Base-by-base conservation (phyloP, 2,113 vertebrate genomes). In the Etheostoma cragini region DNA sequence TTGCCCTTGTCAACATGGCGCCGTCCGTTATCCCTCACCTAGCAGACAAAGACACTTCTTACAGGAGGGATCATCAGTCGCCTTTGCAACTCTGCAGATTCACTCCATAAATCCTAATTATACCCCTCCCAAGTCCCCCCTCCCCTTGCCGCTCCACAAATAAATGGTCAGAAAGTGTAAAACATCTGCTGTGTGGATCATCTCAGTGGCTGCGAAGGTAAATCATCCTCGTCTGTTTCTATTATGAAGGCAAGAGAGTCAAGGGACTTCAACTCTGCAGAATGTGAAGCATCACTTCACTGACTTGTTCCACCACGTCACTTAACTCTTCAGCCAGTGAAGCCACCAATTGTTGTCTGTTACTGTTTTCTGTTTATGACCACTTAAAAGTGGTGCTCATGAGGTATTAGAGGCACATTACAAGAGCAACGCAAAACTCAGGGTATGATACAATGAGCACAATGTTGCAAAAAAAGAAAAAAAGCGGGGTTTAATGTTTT, bases 41-140 rank as follows among this genome's bases (percentile, higher is more conserved):
- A 95, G 95, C 95, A 95, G 88, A 93, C 92, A 95, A 96, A 95
- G 94, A 96, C 96, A 96, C 95, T 95, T 94, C 94, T 94, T 96
- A 83, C 94, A 95, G 95, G 95, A 95, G 94, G 97, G 96, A 96
- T 96, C 96, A 96, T 97, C 97, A 96, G 96, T 97, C 95, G 96
- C 96, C 96, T 96, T 95, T 97, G 97, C 96, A 97, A 98, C 97
- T 97, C 96, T 96, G 97, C 97, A 98, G 96, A 98, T 97, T 97
- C 97, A 97, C 97, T 97, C 97, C 97, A 98, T 98, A 98, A 97
- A 98, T 98, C 97, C 97, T 97, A 97, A 98, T 98, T 98, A 98
- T 95, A 95, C 96, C 95, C 95, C 94, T 92, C 95, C 82, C 72
- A 68, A 69, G 42, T 38, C 54, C 60, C 84, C 82, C 79, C 60